These are phyloP conservation scores for Temnothorax nylanderi DNA, from an alignment of 1,140 invertebrate species.

Conservation along the genomic window DNA sequence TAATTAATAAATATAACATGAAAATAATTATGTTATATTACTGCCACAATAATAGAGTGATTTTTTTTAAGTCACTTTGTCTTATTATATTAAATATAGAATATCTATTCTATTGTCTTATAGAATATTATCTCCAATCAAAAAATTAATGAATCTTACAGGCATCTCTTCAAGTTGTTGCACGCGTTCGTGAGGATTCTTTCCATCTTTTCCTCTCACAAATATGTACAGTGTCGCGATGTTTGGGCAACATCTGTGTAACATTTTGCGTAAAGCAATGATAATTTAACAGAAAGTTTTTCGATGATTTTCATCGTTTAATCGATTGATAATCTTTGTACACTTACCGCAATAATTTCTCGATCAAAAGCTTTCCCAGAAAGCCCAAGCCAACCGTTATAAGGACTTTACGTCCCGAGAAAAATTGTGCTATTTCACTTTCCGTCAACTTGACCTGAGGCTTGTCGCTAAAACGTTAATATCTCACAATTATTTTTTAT, in stretches of 20 bases:
- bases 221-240: constrained; percentile 89
- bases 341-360: constrained; percentile 15
- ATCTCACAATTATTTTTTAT: neutral
- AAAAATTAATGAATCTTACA: constrained; percentile 80
- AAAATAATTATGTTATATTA: neutral
- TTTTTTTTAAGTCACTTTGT: neutral
- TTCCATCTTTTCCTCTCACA: constrained; percentile 90
- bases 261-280: neutral
- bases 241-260: constrained; percentile 88
- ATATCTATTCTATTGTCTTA: neutral
- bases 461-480: neutral
- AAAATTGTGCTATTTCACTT: constrained; percentile 43
- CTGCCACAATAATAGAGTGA: neutral
- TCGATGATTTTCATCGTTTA: neutral
- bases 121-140: neutral
- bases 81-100: too few relatives aligned
- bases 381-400: neutral
- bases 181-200: constrained; percentile 86
- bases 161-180: constrained; percentile 86
- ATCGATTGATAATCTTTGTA: neutral
- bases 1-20: neutral
- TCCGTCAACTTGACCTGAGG: neutral
- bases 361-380: constrained; percentile 5
- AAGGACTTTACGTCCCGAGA: neutral
- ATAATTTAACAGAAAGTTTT: neutral